These are phyloP conservation scores for Prorops nasuta DNA, from an alignment of 1,140 invertebrate species.

Conservation along the genomic window DNA sequence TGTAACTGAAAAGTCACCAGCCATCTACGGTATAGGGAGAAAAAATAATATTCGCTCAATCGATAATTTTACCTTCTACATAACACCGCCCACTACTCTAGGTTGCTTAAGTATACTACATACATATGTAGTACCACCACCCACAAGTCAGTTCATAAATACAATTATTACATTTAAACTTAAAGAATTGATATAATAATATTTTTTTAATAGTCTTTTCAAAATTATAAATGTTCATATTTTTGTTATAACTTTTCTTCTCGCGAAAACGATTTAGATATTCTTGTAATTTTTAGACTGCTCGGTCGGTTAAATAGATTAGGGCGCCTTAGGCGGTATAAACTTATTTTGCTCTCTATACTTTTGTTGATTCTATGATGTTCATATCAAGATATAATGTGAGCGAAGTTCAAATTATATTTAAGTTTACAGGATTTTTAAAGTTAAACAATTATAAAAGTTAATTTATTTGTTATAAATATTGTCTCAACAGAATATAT, in stretches of 20 bases:
- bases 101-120: conserved; percentile 6
- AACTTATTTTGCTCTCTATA: too few relatives aligned
- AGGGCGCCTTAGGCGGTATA: too few relatives aligned
- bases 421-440: too few relatives aligned
- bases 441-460: too few relatives aligned
- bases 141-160: background rate
- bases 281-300: conserved; percentile 5
- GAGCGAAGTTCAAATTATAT: too few relatives aligned
- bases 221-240: background rate
- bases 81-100: conserved; percentile 8
- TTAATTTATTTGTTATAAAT: too few relatives aligned
- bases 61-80: conserved; percentile 1
- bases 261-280: background rate
- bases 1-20: background rate
- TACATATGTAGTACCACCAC: conserved; percentile 3
- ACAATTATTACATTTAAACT: background rate
- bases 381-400: too few relatives aligned
- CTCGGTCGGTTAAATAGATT: conserved; percentile 10
- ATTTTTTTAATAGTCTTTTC: background rate
- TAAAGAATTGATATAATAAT: background rate
- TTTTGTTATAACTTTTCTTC: background rate
- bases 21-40: conserved; percentile 8
- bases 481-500: too few relatives aligned
- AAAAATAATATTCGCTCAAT: background rate
- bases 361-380: too few relatives aligned